Evolutionary conservation across 2,888 invertebrate species (phyloP).

Genomic region (Apotomis turbidana): DNA sequence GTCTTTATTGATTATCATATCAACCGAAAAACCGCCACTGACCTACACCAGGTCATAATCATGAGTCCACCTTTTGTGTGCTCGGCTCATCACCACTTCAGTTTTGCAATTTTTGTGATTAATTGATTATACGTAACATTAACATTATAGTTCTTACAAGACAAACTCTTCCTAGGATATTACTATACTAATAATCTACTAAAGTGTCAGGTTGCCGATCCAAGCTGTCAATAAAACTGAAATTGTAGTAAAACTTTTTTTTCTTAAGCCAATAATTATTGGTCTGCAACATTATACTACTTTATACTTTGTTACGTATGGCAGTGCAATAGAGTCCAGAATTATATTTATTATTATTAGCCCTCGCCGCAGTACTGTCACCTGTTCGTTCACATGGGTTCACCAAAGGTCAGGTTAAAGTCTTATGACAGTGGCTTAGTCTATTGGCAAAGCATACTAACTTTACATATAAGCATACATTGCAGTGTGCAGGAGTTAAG

Average conservation of each 20-base stretch:
- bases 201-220: neutral
- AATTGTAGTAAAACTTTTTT: neutral
- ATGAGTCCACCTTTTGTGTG: no score
- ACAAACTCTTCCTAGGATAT: neutral
- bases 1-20: no score
- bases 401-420: slow-evolving; percentile 22
- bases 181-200: neutral
- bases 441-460: neutral
- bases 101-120: no score
- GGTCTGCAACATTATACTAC: neutral
- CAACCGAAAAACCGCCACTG: no score
- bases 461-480: no score
- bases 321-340: neutral
- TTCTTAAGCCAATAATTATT: neutral
- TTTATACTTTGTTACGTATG: neutral
- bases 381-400: slow-evolving; percentile 34
- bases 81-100: no score
- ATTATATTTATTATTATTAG: neutral
- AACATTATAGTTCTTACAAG: neutral
- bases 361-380: slow-evolving; percentile 16
- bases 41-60: no score
- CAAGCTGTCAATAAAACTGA: neutral
- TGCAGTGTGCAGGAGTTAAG: no score
- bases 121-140: no score
- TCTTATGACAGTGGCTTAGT: neutral